Percentiles rank a stretch among this genome's conserved stretches.
phyloP scores from a whole-genome alignment of 2,797 vertebrate species.

The Acanthurus tractus region DNA sequence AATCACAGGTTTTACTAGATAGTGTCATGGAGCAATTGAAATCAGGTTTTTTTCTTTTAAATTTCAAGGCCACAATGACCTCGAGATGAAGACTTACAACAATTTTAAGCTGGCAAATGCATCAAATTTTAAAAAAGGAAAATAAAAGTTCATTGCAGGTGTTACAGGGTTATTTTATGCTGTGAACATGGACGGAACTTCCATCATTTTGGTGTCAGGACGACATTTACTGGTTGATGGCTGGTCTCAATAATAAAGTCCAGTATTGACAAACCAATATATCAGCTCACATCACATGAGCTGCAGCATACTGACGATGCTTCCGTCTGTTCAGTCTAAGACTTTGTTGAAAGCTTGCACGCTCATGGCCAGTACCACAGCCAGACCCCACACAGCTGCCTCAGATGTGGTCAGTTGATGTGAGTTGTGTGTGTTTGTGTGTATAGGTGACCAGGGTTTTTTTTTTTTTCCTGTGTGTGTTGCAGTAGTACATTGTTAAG shows the following conservation, averaged over 20 bases:
- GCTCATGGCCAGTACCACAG: slow-evolving; percentile 33
- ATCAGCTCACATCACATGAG: slow-evolving; percentile 38
- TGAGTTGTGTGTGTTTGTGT: slow-evolving; percentile 9
- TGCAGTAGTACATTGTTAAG: slow-evolving; percentile 40
- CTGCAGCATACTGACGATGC: slow-evolving; percentile 5
- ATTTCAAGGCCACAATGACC: not conserved
- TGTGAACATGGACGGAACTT: not conserved
- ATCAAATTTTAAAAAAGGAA: slow-evolving; percentile 19
- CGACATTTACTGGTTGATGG: slow-evolving; percentile 52
- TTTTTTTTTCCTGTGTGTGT: slow-evolving; percentile 19
- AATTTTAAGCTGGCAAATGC: slow-evolving; percentile 4
- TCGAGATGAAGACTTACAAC: not conserved
- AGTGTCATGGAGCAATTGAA: not conserved
- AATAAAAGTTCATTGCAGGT: slow-evolving; percentile 11
- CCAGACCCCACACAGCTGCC: slow-evolving; percentile 29
- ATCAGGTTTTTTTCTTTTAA: not conserved
- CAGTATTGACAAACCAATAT: slow-evolving; percentile 37
- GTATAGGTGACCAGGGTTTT: not conserved
- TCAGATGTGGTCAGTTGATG: slow-evolving; percentile 46
- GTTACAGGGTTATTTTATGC: slow-evolving; percentile 31
- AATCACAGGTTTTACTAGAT: not conserved
- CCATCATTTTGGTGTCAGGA: slow-evolving; percentile 13
- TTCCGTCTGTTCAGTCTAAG: not conserved
- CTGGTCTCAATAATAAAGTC: slow-evolving; percentile 51
- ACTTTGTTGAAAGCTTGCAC: slow-evolving; percentile 19